Conservation (phyloP, 2,888 invertebrate species). For the Cepaea hortensis region DNA sequence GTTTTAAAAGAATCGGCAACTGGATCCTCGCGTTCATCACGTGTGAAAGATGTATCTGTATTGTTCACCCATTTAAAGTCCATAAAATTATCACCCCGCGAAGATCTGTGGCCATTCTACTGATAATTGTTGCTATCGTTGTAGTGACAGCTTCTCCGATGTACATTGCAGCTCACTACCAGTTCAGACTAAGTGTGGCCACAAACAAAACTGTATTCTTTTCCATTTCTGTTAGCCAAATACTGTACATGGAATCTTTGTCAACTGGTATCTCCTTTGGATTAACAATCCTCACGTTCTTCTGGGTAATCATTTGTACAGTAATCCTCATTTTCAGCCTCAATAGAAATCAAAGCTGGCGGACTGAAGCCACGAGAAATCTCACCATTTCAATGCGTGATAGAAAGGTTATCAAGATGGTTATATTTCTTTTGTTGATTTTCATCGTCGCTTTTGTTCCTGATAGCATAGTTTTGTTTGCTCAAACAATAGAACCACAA, state of each 20-base stretch:
- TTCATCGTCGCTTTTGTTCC: not conserved
- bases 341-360: not conserved
- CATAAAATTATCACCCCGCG: slow-evolving; percentile 14
- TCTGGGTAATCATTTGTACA: not conserved
- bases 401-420: slow-evolving; percentile 5
- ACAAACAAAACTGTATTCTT: not conserved
- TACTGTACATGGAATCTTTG: not conserved
- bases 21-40: not conserved
- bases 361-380: not conserved
- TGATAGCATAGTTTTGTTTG: not conserved
- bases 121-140: not conserved
- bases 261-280: not conserved
- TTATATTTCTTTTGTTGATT: not conserved
- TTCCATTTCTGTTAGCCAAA: not conserved
- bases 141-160: not conserved
- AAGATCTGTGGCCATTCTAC: not conserved
- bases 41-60: slow-evolving; percentile 14
- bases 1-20: slow-evolving; percentile 10
- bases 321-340: not conserved
- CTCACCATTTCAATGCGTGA: not conserved
- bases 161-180: not conserved
- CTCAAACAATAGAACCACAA: slow-evolving; percentile 2
- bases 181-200: not conserved
- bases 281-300: not conserved
- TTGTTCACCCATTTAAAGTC: not conserved